Evolutionary conservation across 1,140 invertebrate species (phyloP).

Genomic region (Eubasilissa regina): DNA sequence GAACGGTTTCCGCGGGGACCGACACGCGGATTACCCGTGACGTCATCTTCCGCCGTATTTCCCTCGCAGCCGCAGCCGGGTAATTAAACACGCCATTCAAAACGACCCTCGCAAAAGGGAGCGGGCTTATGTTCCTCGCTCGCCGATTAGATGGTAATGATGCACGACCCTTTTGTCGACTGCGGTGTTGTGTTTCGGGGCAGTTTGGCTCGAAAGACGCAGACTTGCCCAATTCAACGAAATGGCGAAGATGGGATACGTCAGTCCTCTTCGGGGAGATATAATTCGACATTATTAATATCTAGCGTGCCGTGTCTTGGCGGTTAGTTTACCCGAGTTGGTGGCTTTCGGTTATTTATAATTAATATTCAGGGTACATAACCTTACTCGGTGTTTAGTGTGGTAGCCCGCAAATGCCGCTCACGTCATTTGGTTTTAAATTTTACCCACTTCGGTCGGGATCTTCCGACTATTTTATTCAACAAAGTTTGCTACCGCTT

Average conservation of each 20-base stretch:
- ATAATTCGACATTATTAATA: constrained; percentile 58
- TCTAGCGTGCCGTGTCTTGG: constrained; percentile 34
- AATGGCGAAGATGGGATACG: constrained; percentile 7
- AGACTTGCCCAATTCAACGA: not conserved
- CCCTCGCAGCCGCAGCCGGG: not conserved
- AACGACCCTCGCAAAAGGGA: constrained; percentile 2
- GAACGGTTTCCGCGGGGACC: not conserved
- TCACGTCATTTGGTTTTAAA: constrained; percentile 26
- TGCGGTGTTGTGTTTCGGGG: not conserved
- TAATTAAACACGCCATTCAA: constrained; percentile 2
- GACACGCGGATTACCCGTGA: constrained; percentile 17
- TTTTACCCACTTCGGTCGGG: constrained; percentile 22
- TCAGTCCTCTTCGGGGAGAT: constrained; percentile 50
- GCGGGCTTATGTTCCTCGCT: not conserved
- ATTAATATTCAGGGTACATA: constrained; percentile 50
- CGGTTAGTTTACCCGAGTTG: constrained; percentile 31
- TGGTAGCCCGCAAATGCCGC: constrained; percentile 26
- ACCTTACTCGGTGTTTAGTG: constrained; percentile 49
- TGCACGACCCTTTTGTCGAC: not conserved
- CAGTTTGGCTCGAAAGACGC: not conserved
- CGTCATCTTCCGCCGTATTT: not conserved
- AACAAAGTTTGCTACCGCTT: not conserved
- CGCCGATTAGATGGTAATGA: not conserved
- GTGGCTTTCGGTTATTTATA: constrained; percentile 50
- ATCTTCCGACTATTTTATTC: constrained; percentile 21